phyloP scores from a whole-genome alignment of 2,113 vertebrate genomes.

The sheep (Ovis aries) region ARS-UI_Ramb_v3.0 NC_056056.1:103151501-103152000 shows the following conservation, averaged over 20 bases:
- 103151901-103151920: too few species aligned
- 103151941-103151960: too few species aligned
- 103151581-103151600: not conserved
- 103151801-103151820: not conserved
- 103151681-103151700: not conserved
- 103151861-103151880: not conserved
- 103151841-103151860: not conserved
- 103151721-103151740: not conserved
- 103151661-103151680: not conserved
- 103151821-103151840: not conserved
- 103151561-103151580: not conserved
- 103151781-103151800: not conserved
- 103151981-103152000: too few species aligned
- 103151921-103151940: too few species aligned
- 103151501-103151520: too few species aligned
- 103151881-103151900: too few species aligned
- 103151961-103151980: too few species aligned
- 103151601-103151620: not conserved
- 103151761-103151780: not conserved
- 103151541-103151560: not conserved
- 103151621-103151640: not conserved
- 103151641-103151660: not conserved
- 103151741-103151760: not conserved
- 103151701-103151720: not conserved
- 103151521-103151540: not conserved